Conservation (phyloP, 2,113 vertebrate genomes). For the Ranitomeya variabilis region DNA sequence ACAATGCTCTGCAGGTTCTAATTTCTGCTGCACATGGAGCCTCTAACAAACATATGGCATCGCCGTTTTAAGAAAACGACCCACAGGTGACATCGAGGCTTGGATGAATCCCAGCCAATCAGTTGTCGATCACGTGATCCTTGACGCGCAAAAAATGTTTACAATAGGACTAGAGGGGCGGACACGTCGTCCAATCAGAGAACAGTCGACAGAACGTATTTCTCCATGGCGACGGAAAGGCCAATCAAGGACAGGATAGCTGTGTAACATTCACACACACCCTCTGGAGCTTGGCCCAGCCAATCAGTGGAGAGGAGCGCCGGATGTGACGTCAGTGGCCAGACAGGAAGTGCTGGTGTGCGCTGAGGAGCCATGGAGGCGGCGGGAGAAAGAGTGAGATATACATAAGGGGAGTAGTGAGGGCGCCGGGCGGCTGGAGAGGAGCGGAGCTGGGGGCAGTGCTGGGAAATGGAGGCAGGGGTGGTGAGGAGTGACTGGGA, state of each 20-base stretch:
- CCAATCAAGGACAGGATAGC: not conserved
- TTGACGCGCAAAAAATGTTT: constrained; percentile 28
- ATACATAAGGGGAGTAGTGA: not conserved
- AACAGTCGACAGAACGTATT: not conserved
- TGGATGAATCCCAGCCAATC: not conserved
- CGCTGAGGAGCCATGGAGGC: constrained; percentile 43
- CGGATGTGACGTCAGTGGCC: constrained; percentile 39
- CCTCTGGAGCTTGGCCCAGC: not conserved
- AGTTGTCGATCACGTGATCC: not conserved
- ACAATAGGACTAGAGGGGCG: too few species aligned
- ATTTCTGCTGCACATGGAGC: not conserved
- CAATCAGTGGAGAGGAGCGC: constrained; percentile 7
- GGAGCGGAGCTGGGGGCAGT: too few species aligned
- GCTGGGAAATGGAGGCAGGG: not conserved
- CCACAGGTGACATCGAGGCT: not conserved
- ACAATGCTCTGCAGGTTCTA: too few species aligned
- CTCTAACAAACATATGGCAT: not conserved
- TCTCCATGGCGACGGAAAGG: constrained; percentile 2
- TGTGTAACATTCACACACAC: not conserved
- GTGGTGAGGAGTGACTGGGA: not conserved
- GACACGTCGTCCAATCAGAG: not conserved
- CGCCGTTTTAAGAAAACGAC: constrained; percentile 2
- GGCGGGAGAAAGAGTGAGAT: constrained; percentile 54
- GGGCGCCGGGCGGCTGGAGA: not conserved
- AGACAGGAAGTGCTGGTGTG: constrained; percentile 28